A percentile compares a stretch with the other conserved stretches of the same genome.
phyloP scores from a whole-genome alignment of 2,797 vertebrate species.

The Hippocampus kuda region DNA sequence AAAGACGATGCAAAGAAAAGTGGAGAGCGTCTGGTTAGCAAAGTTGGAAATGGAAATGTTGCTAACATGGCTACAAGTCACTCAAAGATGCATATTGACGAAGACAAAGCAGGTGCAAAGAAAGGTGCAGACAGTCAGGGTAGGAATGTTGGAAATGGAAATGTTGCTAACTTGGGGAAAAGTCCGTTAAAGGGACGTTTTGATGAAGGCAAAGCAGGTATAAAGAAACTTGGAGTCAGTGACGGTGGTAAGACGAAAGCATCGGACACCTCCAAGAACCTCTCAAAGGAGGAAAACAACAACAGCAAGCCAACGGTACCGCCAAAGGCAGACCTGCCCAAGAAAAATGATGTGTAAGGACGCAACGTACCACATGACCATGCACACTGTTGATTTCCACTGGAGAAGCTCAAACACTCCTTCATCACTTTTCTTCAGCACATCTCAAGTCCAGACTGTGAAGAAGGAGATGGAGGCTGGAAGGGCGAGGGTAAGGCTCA shows the following conservation, averaged over 20 bases:
- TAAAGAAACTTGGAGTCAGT: background rate
- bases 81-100: background rate
- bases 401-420: conserved; percentile 14
- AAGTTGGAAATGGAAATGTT: conserved; percentile 7
- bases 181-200: background rate
- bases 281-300: conserved; percentile 49
- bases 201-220: background rate
- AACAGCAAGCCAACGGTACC: conserved; percentile 24
- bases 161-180: background rate
- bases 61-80: background rate
- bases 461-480: conserved; percentile 26
- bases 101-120: background rate
- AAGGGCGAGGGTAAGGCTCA: conserved; percentile 42
- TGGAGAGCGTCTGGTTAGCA: conserved; percentile 11
- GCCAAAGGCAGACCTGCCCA: conserved; percentile 20
- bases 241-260: conserved; percentile 40
- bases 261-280: conserved; percentile 63
- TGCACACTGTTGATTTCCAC: conserved; percentile 13
- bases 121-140: conserved; percentile 5
- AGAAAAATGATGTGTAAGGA: conserved; percentile 46
- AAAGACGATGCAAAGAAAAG: background rate
- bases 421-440: conserved; percentile 24
- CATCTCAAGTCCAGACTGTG: conserved; percentile 14
- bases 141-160: conserved; percentile 10
- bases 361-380: background rate